These are phyloP conservation scores for Mesaphorura yosii DNA, from an alignment of 1,140 invertebrate genomes.

Conservation along the genomic window DNA sequence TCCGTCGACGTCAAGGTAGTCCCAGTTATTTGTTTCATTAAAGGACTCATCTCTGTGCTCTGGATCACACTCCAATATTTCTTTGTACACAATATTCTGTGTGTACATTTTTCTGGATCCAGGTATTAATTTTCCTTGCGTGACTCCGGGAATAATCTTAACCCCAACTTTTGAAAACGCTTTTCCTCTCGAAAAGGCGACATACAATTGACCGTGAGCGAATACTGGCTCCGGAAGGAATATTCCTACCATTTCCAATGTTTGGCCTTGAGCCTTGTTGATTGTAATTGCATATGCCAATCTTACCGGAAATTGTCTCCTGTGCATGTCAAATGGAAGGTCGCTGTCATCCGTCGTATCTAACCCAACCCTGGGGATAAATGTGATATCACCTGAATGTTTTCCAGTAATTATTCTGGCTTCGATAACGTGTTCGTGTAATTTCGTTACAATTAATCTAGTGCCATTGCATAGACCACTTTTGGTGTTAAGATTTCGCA, in stretches of 20 bases:
- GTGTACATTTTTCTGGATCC: not conserved
- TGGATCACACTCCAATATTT: no score
- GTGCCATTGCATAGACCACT: slow-evolving; percentile 37
- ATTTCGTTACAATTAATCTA: slow-evolving; percentile 29
- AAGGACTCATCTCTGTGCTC: no score
- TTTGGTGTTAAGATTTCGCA: slow-evolving; percentile 35
- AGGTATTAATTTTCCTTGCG: not conserved
- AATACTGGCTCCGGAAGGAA: slow-evolving; percentile 33
- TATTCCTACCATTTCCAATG: slow-evolving; percentile 34
- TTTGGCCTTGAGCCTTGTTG: slow-evolving; percentile 43
- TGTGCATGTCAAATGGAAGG: slow-evolving; percentile 38
- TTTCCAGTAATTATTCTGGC: slow-evolving; percentile 3
- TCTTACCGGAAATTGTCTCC: slow-evolving; percentile 38
- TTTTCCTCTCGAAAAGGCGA: slow-evolving; percentile 32
- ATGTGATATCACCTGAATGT: not conserved
- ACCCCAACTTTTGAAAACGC: not conserved
- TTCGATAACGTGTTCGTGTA: slow-evolving; percentile 10
- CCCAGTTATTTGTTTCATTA: no score
- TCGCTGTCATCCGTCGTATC: slow-evolving; percentile 26
- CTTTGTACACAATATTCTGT: not conserved
- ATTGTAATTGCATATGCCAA: slow-evolving; percentile 44
- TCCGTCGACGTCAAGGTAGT: no score
- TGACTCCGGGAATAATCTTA: not conserved
- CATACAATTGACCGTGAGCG: slow-evolving; percentile 38
- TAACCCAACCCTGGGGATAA: slow-evolving; percentile 18